Evolutionary conservation across 2,797 vertebrate genomes (phyloP).

Genomic region (Pelobates cultripes): DNA sequence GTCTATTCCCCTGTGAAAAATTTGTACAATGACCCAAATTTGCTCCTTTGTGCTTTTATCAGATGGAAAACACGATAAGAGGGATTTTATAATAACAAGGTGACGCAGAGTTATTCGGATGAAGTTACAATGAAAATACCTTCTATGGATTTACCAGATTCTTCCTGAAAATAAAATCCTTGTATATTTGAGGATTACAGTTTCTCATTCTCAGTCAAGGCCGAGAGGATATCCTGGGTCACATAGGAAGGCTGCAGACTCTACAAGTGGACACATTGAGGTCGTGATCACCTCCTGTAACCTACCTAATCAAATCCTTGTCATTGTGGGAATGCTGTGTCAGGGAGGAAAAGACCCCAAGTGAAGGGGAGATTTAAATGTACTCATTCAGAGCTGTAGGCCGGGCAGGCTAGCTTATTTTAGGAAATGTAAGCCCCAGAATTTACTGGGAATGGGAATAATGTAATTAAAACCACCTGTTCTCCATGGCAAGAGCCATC

Average conservation of each 20-base stretch:
- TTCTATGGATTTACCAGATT: neutral
- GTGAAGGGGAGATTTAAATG: neutral
- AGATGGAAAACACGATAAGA: no score
- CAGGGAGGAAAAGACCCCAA: neutral
- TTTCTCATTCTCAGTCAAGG: neutral
- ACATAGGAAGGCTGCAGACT: neutral
- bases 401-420: slow-evolving; percentile 4
- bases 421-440: slow-evolving; percentile 6
- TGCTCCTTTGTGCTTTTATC: slow-evolving; percentile 24
- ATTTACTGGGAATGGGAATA: slow-evolving; percentile 17
- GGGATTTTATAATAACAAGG: slow-evolving; percentile 22
- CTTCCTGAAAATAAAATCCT: neutral
- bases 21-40: slow-evolving; percentile 36
- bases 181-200: slow-evolving; percentile 18
- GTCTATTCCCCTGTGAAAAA: neutral
- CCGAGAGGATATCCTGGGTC: neutral
- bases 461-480: slow-evolving; percentile 32
- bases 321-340: neutral
- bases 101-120: neutral
- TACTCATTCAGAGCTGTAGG: neutral
- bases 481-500: slow-evolving; percentile 13
- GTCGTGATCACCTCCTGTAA: neutral
- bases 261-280: neutral
- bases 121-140: slow-evolving; percentile 10
- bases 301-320: slow-evolving; percentile 17